Evolutionary conservation across 2,888 invertebrate genomes (phyloP), one percentile per base, ranked within the genome.

Genomic region (Sesamia inferens): DNA sequence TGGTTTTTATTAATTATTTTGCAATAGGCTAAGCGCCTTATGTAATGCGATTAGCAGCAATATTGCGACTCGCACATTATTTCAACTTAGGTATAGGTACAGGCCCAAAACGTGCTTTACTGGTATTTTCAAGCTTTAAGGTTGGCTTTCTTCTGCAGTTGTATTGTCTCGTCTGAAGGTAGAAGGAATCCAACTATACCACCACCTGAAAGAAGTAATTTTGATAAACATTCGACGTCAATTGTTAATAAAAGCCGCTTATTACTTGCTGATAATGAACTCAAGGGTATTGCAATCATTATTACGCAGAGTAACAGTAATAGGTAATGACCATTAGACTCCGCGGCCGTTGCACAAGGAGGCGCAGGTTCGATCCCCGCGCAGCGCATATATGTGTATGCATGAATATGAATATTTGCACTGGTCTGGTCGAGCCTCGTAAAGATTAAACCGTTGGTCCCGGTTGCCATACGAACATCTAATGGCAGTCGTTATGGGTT

Each of bases 101-200:
- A 57, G 5, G 61, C 78, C 51, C 42, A 48, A 44, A 10, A 31
- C 19, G 19, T 72, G 62, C 55, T 69, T 39, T 19, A 11, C 4
- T 19, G 44, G 0, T 24, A 8, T 22, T 22, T 71, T 79, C 79
- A 83, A n/a, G 80, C 75, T 63, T 83, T 84, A n/a, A 64, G 16
- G 6, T 55, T 65, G 11, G 42, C 54, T 71, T 88, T 84, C 59
- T 85, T 86, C 31, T 82, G 80, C 31, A 81, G 76, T 0, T 55
- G 22, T n/a, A 89, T 77, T 64, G 85, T 81, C 42, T 81, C 84
- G 1, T 94, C 92, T 10, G 90, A 83, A 0, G 95, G 95, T 14
- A 95, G 81, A 0, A 94, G 77, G 0, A 93, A 86, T 0, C 90
- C 94, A 0, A 94, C 70, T 0, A 92, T 3, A 2, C 93, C 94